Evolutionary conservation across 2,113 vertebrate genomes (phyloP).

Genomic region (Aptenodytes forsteri): DNA sequence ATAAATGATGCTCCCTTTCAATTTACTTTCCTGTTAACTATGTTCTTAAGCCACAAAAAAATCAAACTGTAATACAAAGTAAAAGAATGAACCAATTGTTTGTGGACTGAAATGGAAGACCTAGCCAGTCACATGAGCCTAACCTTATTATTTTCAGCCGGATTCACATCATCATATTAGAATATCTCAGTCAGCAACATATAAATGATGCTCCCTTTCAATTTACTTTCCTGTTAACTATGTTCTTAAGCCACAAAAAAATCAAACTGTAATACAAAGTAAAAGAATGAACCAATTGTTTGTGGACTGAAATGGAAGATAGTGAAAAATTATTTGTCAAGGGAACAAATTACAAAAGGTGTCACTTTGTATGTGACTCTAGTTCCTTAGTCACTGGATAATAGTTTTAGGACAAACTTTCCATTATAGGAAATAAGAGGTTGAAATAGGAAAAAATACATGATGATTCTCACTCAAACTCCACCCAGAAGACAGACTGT

Average conservation of each 20-base stretch:
- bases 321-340: neutral
- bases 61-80: too few relatives aligned
- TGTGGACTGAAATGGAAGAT: neutral
- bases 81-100: too few relatives aligned
- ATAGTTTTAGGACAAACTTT: neutral
- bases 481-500: neutral
- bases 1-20: too few relatives aligned
- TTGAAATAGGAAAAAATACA: neutral
- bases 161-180: neutral
- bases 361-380: neutral
- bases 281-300: neutral
- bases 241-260: neutral
- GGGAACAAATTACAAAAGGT: neutral
- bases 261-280: neutral
- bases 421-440: neutral
- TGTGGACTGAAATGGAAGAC: too few relatives aligned
- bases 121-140: neutral
- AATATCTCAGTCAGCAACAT: neutral
- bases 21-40: too few relatives aligned
- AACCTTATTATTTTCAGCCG: neutral
- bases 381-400: neutral
- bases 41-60: too few relatives aligned
- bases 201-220: neutral
- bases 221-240: neutral
- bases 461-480: neutral